phyloP scores from a whole-genome alignment of 2,888 invertebrate species.

The Dryomyza anilis region DNA sequence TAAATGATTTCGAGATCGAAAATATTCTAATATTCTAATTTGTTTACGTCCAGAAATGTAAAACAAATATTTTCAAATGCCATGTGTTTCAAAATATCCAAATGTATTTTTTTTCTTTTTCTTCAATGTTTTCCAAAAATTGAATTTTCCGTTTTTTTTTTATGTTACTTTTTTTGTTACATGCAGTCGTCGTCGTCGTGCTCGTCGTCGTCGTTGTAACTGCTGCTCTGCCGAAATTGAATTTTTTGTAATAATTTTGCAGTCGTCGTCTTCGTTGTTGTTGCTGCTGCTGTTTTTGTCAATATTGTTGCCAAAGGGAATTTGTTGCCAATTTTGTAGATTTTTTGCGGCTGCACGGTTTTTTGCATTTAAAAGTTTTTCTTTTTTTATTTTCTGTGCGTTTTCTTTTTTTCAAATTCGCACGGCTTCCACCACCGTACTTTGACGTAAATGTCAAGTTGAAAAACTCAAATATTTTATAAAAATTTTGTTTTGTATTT shows the following conservation, averaged over 20 bases:
- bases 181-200: slow-evolving; percentile 26
- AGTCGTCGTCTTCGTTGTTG: slow-evolving; percentile 32
- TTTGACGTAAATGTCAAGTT: background rate
- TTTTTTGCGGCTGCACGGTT: slow-evolving; percentile 44
- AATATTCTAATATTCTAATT: background rate
- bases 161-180: slow-evolving; percentile 20
- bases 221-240: slow-evolving; percentile 32
- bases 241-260: slow-evolving; percentile 35
- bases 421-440: background rate
- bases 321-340: slow-evolving; percentile 50
- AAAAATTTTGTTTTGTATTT: background rate
- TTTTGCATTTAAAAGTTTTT: slow-evolving; percentile 46
- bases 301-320: slow-evolving; percentile 55
- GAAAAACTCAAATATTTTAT: background rate
- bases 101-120: too few relatives aligned
- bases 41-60: background rate
- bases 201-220: background rate
- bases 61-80: background rate
- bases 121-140: slow-evolving; percentile 11
- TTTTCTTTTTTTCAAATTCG: background rate
- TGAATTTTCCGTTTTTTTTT: slow-evolving; percentile 24
- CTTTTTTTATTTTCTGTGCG: slow-evolving; percentile 11
- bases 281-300: slow-evolving; percentile 29
- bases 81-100: background rate
- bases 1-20: background rate